Evolutionary conservation across 2,113 vertebrate genomes (phyloP).

Genomic region (Thunnus maccoyii): DNA sequence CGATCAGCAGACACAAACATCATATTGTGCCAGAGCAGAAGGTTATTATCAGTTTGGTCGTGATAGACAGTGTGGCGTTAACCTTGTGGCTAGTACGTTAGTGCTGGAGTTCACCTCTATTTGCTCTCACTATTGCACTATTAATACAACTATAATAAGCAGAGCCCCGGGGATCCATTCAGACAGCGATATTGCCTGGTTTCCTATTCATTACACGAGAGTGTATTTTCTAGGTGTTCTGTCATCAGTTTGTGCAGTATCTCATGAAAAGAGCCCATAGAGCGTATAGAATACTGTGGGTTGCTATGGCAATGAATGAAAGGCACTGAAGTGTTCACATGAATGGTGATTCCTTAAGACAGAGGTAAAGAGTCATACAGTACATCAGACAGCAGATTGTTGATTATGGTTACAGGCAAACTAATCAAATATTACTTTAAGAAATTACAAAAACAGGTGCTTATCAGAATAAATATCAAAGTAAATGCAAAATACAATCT

Average conservation of each 20-base stretch:
- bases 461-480: too few relatives aligned
- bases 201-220: slow-evolving; percentile 57
- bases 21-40: background rate
- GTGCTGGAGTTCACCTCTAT: slow-evolving; percentile 38
- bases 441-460: background rate
- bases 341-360: slow-evolving; percentile 16
- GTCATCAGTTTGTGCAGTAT: slow-evolving; percentile 37
- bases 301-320: slow-evolving; percentile 55
- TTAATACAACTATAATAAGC: slow-evolving; percentile 57
- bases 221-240: slow-evolving; percentile 51
- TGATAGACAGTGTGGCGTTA: slow-evolving; percentile 23
- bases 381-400: background rate
- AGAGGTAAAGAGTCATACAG: background rate
- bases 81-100: slow-evolving; percentile 30
- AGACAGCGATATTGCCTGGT: slow-evolving; percentile 19
- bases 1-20: slow-evolving; percentile 10
- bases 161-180: slow-evolving; percentile 43
- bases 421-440: too few relatives aligned
- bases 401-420: too few relatives aligned
- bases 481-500: too few relatives aligned
- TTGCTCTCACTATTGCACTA: slow-evolving; percentile 47
- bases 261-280: slow-evolving; percentile 24
- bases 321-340: slow-evolving; percentile 27
- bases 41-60: slow-evolving; percentile 20
- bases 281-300: slow-evolving; percentile 18